Base-by-base conservation (phyloP, 2,797 vertebrate genomes). In the Apogon hyalosoma region DNA sequence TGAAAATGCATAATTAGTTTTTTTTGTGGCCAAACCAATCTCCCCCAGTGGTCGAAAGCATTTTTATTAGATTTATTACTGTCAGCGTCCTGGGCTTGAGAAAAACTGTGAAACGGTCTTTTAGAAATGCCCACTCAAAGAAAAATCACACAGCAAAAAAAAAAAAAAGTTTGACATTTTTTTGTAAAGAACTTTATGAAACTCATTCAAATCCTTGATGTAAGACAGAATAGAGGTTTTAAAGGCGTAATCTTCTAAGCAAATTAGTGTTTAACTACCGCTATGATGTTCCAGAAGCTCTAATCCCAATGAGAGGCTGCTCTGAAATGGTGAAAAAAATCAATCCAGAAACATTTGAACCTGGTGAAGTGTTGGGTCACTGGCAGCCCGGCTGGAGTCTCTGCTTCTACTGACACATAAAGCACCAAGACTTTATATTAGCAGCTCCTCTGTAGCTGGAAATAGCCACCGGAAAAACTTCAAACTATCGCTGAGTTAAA, bases 381-480 rank as follows among this genome's bases (percentile, higher is more conserved):
- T 72, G 52, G 59, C 55, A 55, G 41, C 62, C 48, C 73, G 66
- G 56, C 68, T 59, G 59, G 8, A 63, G 10, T 50, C 38, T 77
- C 50, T 73, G 45, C 68, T 69, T 80, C 66, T 47, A 67, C 54
- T 69, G 57, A 74, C 69, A 77, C 68, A 53, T 13, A 7, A 28
- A 43, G n/a, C 31, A 57, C 36, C 45, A 66, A 65, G 16, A 50
- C 74, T 73, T 80, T 36, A 69, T 42, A 66, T 71, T 69, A 51
- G 64, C 65, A 65, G 61, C 42, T 63, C 45, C 49, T 84, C 71
- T 63, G 18, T 28, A 43, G 70, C 80, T 80, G 58, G 64, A 84
- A 88, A 90, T 84, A 90, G 82, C 65, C 70, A 63, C 60, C 2
- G 7, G 58, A 80, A 77, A 15, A n/a, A 76, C 75, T 81, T 82